Conservation (phyloP, 1,140 invertebrate genomes). For the Brachionus plicatilis region DNA sequence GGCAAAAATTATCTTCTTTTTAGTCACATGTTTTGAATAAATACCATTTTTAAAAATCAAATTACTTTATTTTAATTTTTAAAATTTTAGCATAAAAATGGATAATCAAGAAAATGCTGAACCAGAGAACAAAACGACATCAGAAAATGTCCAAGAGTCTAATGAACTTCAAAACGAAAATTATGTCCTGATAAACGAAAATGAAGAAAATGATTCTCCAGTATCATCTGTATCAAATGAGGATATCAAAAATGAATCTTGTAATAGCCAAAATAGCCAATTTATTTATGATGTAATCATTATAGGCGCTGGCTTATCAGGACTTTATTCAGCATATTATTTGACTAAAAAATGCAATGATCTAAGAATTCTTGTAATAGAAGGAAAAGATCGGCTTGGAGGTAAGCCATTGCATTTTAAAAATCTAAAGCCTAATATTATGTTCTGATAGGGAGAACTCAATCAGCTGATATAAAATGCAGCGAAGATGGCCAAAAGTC, state of each 20-base stretch:
- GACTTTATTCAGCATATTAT: constrained; percentile 48
- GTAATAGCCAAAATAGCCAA: background rate
- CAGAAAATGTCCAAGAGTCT: background rate
- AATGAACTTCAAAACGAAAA: background rate
- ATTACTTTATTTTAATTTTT: background rate
- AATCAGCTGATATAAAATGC: constrained; percentile 45
- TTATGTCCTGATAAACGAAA: background rate
- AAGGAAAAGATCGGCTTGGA: constrained; percentile 52
- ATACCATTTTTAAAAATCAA: background rate
- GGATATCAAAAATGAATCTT: background rate
- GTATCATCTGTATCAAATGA: background rate
- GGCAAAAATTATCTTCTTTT: background rate
- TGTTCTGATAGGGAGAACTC: constrained; percentile 43
- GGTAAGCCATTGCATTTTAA: constrained; percentile 41
- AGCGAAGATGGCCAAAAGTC: constrained; percentile 44
- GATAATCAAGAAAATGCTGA: background rate
- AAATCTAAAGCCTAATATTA: background rate
- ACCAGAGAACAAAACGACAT: background rate
- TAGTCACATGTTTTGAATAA: background rate
- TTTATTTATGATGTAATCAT: constrained; percentile 48
- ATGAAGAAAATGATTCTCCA: background rate
- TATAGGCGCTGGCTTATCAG: constrained; percentile 53
- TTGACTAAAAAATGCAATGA: constrained; percentile 46
- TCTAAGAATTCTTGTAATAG: constrained; percentile 47
- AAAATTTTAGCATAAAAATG: background rate